Percentiles rank a stretch among this genome's conserved stretches.
phyloP scores from a whole-genome alignment of 2,888 invertebrate species.

The Ommatoiulus sabulosus region DNA sequence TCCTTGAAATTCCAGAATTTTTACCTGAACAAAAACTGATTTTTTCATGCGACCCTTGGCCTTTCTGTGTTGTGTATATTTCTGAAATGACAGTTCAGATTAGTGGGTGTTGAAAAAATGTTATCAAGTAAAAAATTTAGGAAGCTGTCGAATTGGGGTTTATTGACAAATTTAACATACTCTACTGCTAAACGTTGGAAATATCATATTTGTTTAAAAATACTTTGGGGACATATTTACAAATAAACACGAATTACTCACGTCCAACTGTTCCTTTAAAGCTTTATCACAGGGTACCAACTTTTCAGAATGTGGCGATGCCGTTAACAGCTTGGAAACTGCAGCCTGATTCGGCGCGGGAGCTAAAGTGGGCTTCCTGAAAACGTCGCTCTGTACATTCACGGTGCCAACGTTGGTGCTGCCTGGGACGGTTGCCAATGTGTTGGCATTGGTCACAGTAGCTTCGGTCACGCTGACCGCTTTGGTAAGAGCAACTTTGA shows the following conservation, averaged over 20 bases:
- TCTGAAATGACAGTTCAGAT: constrained; percentile 55
- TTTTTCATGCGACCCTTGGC: constrained; percentile 61
- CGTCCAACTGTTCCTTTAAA: constrained; percentile 61
- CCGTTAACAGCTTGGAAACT: background rate
- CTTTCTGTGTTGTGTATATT: constrained; percentile 60
- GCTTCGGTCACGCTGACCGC: background rate
- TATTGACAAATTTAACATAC: no score
- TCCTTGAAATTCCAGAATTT: background rate
- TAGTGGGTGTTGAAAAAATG: no score
- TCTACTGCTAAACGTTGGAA: no score
- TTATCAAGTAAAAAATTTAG: no score
- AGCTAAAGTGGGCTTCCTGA: constrained; percentile 14
- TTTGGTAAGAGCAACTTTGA: constrained; percentile 9
- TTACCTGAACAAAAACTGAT: constrained; percentile 60
- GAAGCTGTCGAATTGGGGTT: no score
- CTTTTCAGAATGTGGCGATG: constrained; percentile 45
- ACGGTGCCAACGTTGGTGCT: background rate
- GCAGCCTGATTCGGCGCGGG: background rate
- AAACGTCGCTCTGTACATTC: constrained; percentile 3
- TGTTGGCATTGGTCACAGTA: background rate
- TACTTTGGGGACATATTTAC: no score
- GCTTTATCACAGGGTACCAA: constrained; percentile 59
- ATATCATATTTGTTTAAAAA: no score
- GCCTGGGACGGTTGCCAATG: background rate
- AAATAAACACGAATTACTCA: constrained; percentile 58